Percentiles rank a stretch among this genome's conserved stretches.
These are phyloP conservation scores for Hormaphis cornu DNA, from an alignment of 1,140 invertebrate genomes.

Conservation along the genomic window DNA sequence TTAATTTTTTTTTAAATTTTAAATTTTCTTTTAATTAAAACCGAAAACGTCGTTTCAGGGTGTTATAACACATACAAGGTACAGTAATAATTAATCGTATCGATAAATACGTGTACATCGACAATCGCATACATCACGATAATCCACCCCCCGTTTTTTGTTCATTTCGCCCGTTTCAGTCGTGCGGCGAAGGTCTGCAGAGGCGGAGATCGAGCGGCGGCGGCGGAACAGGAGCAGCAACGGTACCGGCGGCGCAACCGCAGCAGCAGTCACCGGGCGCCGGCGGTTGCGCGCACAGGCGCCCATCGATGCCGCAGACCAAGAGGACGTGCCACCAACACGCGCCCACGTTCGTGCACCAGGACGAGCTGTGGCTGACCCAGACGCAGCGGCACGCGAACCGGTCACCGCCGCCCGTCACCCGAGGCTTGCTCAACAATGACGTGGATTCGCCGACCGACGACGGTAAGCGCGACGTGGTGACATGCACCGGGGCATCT, in stretches of 20 bases:
- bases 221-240: neutral
- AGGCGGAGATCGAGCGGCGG: conserved; percentile 12
- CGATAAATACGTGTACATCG: too few species aligned
- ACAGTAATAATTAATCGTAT: too few species aligned
- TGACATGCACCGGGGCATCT: too few species aligned
- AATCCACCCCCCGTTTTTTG: too few species aligned
- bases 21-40: too few species aligned
- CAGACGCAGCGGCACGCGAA: conserved; percentile 40
- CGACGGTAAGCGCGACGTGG: conserved; percentile 32
- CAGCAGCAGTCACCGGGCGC: conserved; percentile 40
- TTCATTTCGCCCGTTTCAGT: too few species aligned
- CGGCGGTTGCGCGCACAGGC: conserved; percentile 14
- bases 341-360: conserved; percentile 39
- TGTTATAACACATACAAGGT: too few species aligned
- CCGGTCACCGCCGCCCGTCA: conserved; percentile 11
- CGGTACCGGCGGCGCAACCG: conserved; percentile 25
- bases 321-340: conserved; percentile 26
- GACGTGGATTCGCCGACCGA: conserved; percentile 36
- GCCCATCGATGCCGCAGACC: conserved; percentile 22
- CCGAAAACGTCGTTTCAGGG: too few species aligned
- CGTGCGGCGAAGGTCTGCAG: conserved; percentile 6
- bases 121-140: too few species aligned
- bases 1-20: too few species aligned
- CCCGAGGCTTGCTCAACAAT: conserved; percentile 42
- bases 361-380: conserved; percentile 40